Evolutionary conservation across 23 tunicate genomes (phyloP).

Genomic region (Diplosoma virens): DNA sequence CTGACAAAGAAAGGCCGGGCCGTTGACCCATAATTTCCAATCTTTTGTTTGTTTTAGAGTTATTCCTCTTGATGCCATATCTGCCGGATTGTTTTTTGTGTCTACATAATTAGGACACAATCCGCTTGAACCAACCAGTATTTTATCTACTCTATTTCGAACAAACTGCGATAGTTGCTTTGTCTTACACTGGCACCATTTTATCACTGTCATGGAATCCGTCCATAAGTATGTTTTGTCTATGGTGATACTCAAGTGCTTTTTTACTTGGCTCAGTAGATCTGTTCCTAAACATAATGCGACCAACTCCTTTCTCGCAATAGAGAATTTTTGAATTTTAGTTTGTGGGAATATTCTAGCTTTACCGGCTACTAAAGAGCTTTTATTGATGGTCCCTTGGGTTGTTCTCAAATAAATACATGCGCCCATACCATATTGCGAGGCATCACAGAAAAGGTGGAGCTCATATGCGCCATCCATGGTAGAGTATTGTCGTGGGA

Average conservation of each 20-base stretch:
- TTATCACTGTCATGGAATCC: conserved; percentile 1
- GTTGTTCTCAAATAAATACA: not conserved
- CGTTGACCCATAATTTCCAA: not conserved
- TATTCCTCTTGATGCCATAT: conserved; percentile 4
- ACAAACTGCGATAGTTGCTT: conserved; percentile 16
- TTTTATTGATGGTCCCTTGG: not conserved
- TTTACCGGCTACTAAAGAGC: not conserved
- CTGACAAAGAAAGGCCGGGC: not conserved
- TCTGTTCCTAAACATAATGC: conserved; percentile 8
- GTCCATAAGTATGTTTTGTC: not conserved
- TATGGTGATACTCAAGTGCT: not conserved
- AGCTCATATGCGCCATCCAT: not conserved
- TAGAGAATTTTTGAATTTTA: not conserved
- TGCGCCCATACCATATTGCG: conserved; percentile 1
- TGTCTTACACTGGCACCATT: conserved; percentile 9
- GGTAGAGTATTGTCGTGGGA: not conserved
- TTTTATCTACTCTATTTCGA: conserved; percentile 1
- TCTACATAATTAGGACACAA: not conserved
- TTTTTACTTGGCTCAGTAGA: not conserved
- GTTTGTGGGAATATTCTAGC: not conserved
- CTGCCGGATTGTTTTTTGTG: not conserved
- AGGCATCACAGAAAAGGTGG: not conserved
- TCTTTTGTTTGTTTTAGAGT: not conserved
- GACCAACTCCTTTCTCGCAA: not conserved
- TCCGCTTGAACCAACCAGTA: not conserved